Evolutionary conservation across 2,797 vertebrate species (phyloP).

Genomic region (Liparis tanakae): DNA sequence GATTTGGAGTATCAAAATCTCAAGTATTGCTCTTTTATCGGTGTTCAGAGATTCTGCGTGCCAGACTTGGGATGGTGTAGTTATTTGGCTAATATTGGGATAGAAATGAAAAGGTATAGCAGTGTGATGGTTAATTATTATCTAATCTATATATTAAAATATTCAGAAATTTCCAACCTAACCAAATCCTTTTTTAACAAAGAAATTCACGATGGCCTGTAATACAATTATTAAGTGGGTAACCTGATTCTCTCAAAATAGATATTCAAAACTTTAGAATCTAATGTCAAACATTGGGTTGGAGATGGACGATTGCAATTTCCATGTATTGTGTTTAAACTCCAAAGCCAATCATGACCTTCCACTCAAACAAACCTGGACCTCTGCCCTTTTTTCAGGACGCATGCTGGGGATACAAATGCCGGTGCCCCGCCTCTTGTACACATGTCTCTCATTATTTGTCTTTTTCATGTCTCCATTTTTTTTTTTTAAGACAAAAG

Average conservation of each 20-base stretch:
- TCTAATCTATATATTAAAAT: not conserved
- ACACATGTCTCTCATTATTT: conserved; percentile 74
- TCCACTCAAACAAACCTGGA: conserved; percentile 56
- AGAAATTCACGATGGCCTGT: conserved; percentile 3
- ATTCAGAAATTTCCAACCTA: not conserved
- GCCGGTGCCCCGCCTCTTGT: conserved; percentile 52
- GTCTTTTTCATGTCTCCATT: conserved; percentile 79
- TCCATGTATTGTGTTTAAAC: conserved; percentile 25
- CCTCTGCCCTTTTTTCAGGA: conserved; percentile 64
- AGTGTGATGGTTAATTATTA: not conserved
- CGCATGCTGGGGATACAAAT: conserved; percentile 60
- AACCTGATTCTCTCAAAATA: not conserved
- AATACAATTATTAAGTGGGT: not conserved
- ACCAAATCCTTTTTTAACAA: not conserved
- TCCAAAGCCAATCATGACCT: conserved; percentile 33
- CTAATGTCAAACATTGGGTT: not conserved
- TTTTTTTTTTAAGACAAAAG: conserved; percentile 81
- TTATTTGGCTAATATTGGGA: conserved; percentile 9
- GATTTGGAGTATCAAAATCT: not conserved
- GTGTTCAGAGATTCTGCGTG: not conserved
- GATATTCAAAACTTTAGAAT: not conserved
- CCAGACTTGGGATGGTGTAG: not conserved
- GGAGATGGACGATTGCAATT: conserved; percentile 14
- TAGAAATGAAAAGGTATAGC: not conserved
- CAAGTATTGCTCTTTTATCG: not conserved